These are phyloP conservation scores for Eupristina koningsbergeri DNA, from an alignment of 1,140 invertebrate genomes.

Conservation along the genomic window DNA sequence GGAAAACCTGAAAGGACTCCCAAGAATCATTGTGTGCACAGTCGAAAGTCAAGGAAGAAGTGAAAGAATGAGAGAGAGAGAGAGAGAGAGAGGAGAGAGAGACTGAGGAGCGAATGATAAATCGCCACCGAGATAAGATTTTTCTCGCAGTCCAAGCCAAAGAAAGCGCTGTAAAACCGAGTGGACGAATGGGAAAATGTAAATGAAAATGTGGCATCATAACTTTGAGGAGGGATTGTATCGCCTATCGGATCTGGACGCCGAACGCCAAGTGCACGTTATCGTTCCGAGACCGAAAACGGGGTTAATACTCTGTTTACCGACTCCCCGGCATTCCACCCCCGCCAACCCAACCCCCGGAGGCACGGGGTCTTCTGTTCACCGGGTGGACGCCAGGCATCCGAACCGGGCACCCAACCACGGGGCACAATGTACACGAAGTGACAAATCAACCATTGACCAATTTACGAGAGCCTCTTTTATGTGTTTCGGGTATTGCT, in stretches of 20 bases:
- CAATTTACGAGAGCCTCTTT: not conserved
- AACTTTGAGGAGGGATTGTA: slow-evolving; percentile 13
- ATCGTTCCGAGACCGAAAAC: slow-evolving; percentile 51
- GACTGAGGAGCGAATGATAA: not conserved
- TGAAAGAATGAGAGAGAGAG: not conserved
- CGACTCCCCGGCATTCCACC: slow-evolving; percentile 47
- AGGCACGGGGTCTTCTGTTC: no score
- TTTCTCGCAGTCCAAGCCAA: not conserved
- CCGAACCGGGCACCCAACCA: no score
- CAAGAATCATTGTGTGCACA: not conserved
- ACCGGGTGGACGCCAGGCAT: no score
- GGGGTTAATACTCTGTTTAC: slow-evolving; percentile 63
- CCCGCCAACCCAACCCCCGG: no score
- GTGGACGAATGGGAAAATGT: slow-evolving; percentile 9
- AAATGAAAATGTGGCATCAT: slow-evolving; percentile 34
- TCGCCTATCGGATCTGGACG: slow-evolving; percentile 27
- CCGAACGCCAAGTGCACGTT: slow-evolving; percentile 38
- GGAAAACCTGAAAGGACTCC: not conserved
- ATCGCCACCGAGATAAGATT: slow-evolving; percentile 32
- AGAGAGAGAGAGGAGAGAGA: not conserved
- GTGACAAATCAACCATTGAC: not conserved
- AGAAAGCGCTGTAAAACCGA: slow-evolving; percentile 5
- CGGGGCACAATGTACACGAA: not conserved
- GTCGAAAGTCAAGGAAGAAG: not conserved
- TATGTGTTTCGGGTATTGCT: no score